These are phyloP conservation scores for Idaea aversata DNA, from an alignment of 2,888 invertebrate genomes.

Conservation along the genomic window DNA sequence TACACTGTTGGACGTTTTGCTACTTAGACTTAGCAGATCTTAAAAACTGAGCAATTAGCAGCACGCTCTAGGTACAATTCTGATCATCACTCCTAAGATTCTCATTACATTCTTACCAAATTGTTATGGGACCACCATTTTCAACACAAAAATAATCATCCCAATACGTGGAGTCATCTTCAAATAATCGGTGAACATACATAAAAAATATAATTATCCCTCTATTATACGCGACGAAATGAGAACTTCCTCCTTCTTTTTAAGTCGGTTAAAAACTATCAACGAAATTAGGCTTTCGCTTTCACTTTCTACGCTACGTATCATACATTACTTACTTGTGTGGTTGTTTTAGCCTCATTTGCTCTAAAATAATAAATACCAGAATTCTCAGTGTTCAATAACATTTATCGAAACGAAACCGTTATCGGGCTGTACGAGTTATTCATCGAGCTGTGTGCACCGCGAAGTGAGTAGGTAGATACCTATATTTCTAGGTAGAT, in stretches of 20 bases:
- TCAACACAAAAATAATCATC: no score
- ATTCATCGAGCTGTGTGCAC: not conserved
- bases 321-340: not conserved
- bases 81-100: no score
- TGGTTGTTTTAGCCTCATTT: not conserved
- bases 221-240: not conserved
- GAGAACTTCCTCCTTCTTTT: not conserved
- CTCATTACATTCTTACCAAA: no score
- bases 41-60: not conserved
- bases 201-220: no score
- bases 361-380: not conserved
- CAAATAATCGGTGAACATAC: no score
- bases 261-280: not conserved
- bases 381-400: not conserved
- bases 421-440: not conserved
- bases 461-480: not conserved
- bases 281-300: not conserved
- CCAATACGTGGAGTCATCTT: no score
- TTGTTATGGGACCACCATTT: no score
- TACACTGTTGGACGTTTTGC: no score
- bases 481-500: not conserved
- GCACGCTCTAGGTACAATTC: no score
- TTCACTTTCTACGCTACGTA: not conserved
- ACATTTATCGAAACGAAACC: not conserved
- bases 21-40: no score